Evolutionary conservation across 2,113 vertebrate species (phyloP).

Genomic region (Platanista minor): DNA sequence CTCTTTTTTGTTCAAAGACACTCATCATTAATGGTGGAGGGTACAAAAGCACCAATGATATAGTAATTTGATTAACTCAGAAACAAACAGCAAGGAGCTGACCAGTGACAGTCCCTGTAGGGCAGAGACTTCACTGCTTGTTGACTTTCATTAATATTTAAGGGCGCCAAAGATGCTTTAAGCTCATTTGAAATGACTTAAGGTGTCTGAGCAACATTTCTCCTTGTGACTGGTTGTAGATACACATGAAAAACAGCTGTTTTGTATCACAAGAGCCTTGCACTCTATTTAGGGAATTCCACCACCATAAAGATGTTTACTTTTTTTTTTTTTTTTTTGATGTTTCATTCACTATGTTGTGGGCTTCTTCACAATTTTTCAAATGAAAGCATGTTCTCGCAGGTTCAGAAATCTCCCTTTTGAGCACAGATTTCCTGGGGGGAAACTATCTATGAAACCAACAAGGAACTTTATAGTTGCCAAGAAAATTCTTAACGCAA

Average conservation of each 20-base stretch:
- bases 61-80: conserved; percentile 64
- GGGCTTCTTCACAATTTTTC: conserved; percentile 53
- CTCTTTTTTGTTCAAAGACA: conserved; percentile 38
- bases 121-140: conserved; percentile 65
- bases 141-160: conserved; percentile 78
- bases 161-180: conserved; percentile 64
- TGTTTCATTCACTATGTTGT: conserved; percentile 50
- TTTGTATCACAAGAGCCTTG: conserved; percentile 44
- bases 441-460: not conserved
- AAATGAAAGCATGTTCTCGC: conserved; percentile 24
- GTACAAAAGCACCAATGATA: conserved; percentile 35
- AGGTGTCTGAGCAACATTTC: conserved; percentile 55
- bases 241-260: conserved; percentile 60
- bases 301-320: conserved; percentile 43
- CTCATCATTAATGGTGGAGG: conserved; percentile 38
- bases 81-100: conserved; percentile 66
- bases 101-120: conserved; percentile 52
- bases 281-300: conserved; percentile 40
- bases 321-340: conserved; percentile 50
- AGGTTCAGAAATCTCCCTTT: conserved; percentile 47
- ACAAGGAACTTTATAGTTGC: not conserved
- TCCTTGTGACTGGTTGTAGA: not conserved
- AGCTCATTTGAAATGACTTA: conserved; percentile 72
- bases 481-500: conserved; percentile 42
- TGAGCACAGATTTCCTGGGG: conserved; percentile 50